Percentiles rank a stretch among this genome's conserved stretches.
These are phyloP conservation scores for Phrynocephalus vlangalii DNA, from an alignment of 2,797 vertebrate genomes.

Conservation along the genomic window DNA sequence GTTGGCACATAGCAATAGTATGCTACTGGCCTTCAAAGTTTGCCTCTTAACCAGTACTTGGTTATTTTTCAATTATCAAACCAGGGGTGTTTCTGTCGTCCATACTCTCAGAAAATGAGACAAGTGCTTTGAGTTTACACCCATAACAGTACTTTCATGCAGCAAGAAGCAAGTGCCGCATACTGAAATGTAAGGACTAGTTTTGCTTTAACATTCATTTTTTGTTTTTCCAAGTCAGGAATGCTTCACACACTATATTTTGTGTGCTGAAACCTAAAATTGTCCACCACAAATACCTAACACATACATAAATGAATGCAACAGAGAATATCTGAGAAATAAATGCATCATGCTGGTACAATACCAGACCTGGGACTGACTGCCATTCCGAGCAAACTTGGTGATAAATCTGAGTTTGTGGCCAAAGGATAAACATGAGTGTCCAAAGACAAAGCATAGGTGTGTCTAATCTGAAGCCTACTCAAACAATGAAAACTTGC, in stretches of 20 bases:
- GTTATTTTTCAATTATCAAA: slow-evolving; percentile 13
- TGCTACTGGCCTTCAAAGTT: too few relatives aligned
- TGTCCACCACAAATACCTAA: background rate
- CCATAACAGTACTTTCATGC: background rate
- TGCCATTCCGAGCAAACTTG: background rate
- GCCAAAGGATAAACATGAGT: background rate
- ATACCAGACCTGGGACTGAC: background rate
- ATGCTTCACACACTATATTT: background rate
- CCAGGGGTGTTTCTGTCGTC: background rate
- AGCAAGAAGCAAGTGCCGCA: background rate
- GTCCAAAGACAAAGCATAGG: background rate
- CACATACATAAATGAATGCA: background rate
- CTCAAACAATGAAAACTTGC: background rate
- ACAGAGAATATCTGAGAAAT: background rate
- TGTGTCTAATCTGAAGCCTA: background rate
- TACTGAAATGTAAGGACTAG: background rate
- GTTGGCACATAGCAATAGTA: too few relatives aligned
- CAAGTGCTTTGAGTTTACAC: background rate
- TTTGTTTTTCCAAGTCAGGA: background rate
- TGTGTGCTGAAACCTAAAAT: background rate
- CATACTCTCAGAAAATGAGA: background rate
- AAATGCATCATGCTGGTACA: background rate
- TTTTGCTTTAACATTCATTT: background rate
- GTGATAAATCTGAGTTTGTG: background rate
- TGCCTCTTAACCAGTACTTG: background rate